Conservation (phyloP, 2,888 invertebrate genomes). For the Diaperis boleti region DNA sequence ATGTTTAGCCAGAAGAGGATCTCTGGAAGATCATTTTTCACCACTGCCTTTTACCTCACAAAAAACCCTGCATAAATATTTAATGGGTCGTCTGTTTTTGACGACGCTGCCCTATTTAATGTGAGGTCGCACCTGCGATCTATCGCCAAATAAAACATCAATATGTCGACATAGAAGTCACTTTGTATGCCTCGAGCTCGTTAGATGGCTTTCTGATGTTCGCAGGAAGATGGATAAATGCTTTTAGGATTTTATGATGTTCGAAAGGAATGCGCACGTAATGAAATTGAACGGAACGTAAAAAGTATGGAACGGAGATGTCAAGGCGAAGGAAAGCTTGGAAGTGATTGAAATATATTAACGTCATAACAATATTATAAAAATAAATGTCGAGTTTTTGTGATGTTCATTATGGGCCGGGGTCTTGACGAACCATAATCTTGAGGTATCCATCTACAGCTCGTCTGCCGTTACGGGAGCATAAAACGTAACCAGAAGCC, state of each 20-base stretch:
- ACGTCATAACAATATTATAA: too few species aligned
- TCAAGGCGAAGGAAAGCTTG: neutral
- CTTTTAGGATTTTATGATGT: conserved; percentile 20
- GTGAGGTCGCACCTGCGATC: conserved; percentile 21
- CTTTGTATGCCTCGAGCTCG: conserved; percentile 11
- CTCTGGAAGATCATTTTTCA: too few species aligned
- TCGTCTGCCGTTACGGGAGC: too few species aligned
- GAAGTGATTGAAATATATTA: neutral
- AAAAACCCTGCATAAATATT: conserved; percentile 7
- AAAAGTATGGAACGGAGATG: neutral
- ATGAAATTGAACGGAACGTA: conserved; percentile 4
- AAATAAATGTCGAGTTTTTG: too few species aligned
- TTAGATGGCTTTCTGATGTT: conserved; percentile 22
- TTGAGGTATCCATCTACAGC: too few species aligned
- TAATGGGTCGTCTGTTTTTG: conserved; percentile 14
- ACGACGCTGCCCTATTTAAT: neutral
- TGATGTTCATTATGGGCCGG: too few species aligned
- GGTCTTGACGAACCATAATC: too few species aligned
- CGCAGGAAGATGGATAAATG: conserved; percentile 24
- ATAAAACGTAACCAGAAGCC: too few species aligned
- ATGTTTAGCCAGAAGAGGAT: too few species aligned
- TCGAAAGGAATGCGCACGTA: conserved; percentile 13
- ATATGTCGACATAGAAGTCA: conserved; percentile 27
- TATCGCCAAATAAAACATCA: conserved; percentile 28
- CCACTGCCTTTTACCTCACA: too few species aligned